Conservation (phyloP, 2,888 invertebrate genomes). For the Caenorhabditis afra region DNA sequence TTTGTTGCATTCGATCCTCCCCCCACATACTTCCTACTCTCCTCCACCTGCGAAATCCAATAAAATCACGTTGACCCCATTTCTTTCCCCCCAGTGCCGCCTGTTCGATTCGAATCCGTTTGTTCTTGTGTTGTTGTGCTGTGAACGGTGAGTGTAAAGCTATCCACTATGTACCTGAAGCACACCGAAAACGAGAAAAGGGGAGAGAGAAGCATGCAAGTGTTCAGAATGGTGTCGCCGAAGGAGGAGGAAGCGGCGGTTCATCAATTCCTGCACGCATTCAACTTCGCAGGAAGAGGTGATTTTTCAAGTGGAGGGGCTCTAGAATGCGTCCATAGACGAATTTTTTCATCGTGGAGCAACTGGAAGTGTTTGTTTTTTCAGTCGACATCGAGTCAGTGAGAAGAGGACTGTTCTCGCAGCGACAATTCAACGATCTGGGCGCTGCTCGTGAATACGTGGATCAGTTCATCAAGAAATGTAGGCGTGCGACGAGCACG, state of each 20-base stretch:
- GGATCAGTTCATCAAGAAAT: slow-evolving; percentile 43
- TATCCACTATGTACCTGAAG: no score
- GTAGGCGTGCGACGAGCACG: slow-evolving; percentile 8
- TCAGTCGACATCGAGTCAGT: slow-evolving; percentile 20
- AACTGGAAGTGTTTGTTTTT: no score
- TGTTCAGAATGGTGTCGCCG: slow-evolving; percentile 7
- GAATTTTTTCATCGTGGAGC: no score
- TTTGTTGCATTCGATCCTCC: not conserved
- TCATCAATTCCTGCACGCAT: slow-evolving; percentile 22
- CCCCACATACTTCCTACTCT: not conserved
- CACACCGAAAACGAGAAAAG: no score
- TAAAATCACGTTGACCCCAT: not conserved
- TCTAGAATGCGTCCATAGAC: no score
- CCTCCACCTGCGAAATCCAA: slow-evolving; percentile 5
- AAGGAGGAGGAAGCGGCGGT: slow-evolving; percentile 14
- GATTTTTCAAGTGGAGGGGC: not conserved
- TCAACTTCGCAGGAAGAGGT: slow-evolving; percentile 20
- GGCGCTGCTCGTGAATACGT: slow-evolving; percentile 31
- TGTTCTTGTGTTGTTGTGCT: no score
- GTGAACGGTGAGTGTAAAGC: not conserved
- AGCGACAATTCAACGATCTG: slow-evolving; percentile 29
- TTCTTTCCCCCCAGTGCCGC: not conserved
- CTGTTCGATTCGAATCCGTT: not conserved
- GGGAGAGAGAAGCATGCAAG: no score
- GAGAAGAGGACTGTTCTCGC: slow-evolving; percentile 16